phyloP scores from a whole-genome alignment of 2,888 invertebrate species.

The Apamea monoglypha region DNA sequence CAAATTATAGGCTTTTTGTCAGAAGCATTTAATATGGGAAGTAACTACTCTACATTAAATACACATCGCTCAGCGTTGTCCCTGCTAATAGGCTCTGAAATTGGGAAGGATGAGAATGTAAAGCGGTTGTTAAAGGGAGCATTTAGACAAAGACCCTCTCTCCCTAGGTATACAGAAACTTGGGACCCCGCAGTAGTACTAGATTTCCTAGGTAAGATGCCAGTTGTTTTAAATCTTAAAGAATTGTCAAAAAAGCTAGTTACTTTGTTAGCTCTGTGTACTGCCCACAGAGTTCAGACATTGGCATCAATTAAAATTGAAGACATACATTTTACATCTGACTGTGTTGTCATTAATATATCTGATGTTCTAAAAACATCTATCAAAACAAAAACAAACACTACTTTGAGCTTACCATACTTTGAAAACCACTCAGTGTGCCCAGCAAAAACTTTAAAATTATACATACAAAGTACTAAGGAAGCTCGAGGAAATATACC shows the following conservation, averaged over 20 bases:
- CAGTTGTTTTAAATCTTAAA: too few species aligned
- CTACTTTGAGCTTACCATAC: neutral
- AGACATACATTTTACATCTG: neutral
- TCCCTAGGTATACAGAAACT: constrained; percentile 5
- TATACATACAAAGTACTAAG: neutral
- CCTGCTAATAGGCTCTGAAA: constrained; percentile 11
- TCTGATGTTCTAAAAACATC: constrained; percentile 14
- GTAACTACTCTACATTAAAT: constrained; percentile 7
- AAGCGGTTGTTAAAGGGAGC: constrained; percentile 6
- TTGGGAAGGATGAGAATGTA: constrained; percentile 19
- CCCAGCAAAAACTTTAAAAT: neutral
- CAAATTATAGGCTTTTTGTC: neutral
- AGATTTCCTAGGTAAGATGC: too few species aligned
- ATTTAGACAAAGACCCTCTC: constrained; percentile 18
- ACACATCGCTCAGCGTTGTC: constrained; percentile 10
- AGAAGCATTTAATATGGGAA: neutral
- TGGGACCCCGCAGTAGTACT: constrained; percentile 13
- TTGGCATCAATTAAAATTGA: neutral
- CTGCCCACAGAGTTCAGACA: constrained; percentile 18
- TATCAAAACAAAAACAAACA: neutral
- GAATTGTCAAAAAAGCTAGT: neutral
- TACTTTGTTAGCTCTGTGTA: neutral
- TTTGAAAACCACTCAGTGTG: neutral
- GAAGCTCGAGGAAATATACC: constrained; percentile 15
- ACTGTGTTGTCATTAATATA: constrained; percentile 16